Percentiles rank a stretch among this genome's conserved stretches.
These are phyloP conservation scores for Prionace glauca DNA, from an alignment of 2,797 vertebrate genomes.

Conservation along the genomic window DNA sequence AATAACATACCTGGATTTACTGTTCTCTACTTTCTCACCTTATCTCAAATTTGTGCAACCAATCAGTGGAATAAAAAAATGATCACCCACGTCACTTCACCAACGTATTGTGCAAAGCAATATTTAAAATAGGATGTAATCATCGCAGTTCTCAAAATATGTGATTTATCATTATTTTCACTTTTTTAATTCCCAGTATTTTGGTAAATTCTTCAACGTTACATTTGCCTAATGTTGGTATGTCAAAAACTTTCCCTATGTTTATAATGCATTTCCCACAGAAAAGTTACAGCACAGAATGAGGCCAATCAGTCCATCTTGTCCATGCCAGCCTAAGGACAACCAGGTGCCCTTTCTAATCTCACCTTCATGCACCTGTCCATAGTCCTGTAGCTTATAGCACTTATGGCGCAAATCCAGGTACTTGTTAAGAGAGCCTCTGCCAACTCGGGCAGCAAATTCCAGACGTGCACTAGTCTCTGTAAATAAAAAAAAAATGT, in stretches of 20 bases:
- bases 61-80: neutral
- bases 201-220: neutral
- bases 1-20: neutral
- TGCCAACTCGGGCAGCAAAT: too few species aligned
- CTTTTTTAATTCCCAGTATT: neutral
- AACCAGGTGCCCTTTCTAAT: too few species aligned
- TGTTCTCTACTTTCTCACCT: neutral
- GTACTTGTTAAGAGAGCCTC: too few species aligned
- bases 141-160: neutral
- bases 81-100: neutral
- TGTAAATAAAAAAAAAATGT: too few species aligned
- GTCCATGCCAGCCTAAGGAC: too few species aligned
- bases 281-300: too few species aligned
- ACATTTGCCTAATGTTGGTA: neutral
- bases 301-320: too few species aligned
- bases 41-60: neutral
- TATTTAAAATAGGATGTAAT: neutral
- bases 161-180: neutral
- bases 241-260: neutral
- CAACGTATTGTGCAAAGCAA: neutral
- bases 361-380: too few species aligned
- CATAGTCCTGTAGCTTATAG: too few species aligned
- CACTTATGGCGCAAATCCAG: too few species aligned
- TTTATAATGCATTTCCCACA: neutral
- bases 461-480: too few species aligned